These are phyloP conservation scores for Tangara arthus DNA, from an alignment of 2,797 vertebrate species.

Conservation along the genomic window DNA sequence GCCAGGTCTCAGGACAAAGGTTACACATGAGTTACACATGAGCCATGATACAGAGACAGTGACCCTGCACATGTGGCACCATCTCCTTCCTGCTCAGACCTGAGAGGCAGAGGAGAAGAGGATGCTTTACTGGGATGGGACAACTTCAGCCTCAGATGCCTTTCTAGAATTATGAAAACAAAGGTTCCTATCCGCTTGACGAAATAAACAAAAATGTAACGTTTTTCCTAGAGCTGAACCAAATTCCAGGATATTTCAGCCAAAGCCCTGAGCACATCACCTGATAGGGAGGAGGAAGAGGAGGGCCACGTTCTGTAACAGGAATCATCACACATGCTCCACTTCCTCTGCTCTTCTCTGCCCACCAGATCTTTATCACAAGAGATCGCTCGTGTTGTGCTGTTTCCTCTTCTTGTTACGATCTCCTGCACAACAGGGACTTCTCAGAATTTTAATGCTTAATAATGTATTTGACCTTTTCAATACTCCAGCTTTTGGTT, in stretches of 20 bases:
- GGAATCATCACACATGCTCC: conserved; percentile 61
- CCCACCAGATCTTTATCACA: conserved; percentile 70
- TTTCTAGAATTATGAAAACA: not conserved
- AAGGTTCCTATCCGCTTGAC: rapidly evolving
- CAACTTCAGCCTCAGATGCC: not conserved
- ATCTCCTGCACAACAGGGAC: conserved; percentile 63
- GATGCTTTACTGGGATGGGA: not conserved
- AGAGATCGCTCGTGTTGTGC: conserved; percentile 51
- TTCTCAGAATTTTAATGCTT: conserved; percentile 68
- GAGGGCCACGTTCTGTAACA: conserved; percentile 42
- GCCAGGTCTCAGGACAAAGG: not conserved
- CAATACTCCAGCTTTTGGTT: conserved; percentile 20
- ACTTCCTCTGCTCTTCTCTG: conserved; percentile 68
- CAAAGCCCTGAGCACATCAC: conserved; percentile 19
- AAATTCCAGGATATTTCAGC: not conserved
- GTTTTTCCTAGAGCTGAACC: not conserved
- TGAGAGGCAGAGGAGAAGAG: not conserved
- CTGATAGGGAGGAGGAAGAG: conserved; percentile 21
- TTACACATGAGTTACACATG: rapidly evolving
- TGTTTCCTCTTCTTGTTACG: conserved; percentile 71
- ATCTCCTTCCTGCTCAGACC: not conserved
- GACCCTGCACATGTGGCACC: not conserved
- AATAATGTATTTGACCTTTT: conserved; percentile 63
- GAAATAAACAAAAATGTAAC: not conserved
- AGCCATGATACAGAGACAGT: rapidly evolving